These are phyloP conservation scores for Torymus texanus DNA, from an alignment of 2,888 invertebrate genomes.

Conservation along the genomic window DNA sequence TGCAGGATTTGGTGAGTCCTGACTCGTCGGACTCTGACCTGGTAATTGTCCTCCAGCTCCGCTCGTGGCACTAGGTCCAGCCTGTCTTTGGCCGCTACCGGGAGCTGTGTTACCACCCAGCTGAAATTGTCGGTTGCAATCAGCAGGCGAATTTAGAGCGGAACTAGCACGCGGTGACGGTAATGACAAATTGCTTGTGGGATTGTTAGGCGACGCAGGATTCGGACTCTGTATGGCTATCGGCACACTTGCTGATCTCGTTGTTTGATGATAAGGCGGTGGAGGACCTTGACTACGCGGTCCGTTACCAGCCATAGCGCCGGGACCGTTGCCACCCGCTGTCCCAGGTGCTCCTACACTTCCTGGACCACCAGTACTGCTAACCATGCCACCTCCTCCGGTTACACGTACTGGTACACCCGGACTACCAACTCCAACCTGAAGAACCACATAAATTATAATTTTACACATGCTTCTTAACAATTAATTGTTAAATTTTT, in stretches of 20 bases:
- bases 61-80: conserved; percentile 55
- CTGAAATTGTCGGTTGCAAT: conserved; percentile 78
- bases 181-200: conserved; percentile 82
- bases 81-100: conserved; percentile 38
- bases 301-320: conserved; percentile 75
- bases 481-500: too few species aligned
- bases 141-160: conserved; percentile 83
- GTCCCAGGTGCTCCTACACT: conserved; percentile 77
- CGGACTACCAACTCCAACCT: conserved; percentile 53
- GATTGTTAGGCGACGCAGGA: conserved; percentile 84
- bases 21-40: conserved; percentile 80
- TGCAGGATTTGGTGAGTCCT: conserved; percentile 78
- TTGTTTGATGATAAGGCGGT: conserved; percentile 85
- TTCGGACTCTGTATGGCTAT: conserved; percentile 85
- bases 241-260: conserved; percentile 84
- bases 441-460: too few species aligned
- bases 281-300: conserved; percentile 84
- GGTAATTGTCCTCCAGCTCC: conserved; percentile 76
- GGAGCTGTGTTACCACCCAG: conserved; percentile 62
- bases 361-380: conserved; percentile 72
- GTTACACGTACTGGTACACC: conserved; percentile 68
- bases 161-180: conserved; percentile 85
- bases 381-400: conserved; percentile 67
- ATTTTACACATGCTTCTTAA: too few species aligned
- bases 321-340: conserved; percentile 60